Evolutionary conservation across 2,113 vertebrate genomes (phyloP).

Genomic region (Saimiri boliviensis): DNA sequence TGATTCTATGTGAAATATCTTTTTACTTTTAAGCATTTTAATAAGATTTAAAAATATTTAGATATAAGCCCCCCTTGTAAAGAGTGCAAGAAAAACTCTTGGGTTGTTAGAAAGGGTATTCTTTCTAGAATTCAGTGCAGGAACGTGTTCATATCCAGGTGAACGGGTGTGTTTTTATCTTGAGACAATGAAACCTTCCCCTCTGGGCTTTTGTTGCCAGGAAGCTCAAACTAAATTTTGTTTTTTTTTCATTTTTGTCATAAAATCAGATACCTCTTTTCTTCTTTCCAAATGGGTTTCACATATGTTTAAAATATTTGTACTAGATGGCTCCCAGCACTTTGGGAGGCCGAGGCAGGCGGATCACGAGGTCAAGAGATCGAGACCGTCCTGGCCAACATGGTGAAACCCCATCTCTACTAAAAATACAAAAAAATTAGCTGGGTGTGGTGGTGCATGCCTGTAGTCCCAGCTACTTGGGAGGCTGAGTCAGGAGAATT

Average conservation of each 20-base stretch:
- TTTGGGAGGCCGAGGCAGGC: too few species aligned
- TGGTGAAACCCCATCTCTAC: too few species aligned
- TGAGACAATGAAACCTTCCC: not conserved
- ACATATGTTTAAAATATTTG: not conserved
- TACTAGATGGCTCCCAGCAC: not conserved
- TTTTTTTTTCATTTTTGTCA: not conserved
- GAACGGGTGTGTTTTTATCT: too few species aligned
- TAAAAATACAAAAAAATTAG: too few species aligned
- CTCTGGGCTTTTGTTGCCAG: not conserved
- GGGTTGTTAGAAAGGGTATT: accelerated
- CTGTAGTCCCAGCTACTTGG: too few species aligned
- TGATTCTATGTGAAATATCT: not conserved
- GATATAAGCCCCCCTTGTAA: not conserved
- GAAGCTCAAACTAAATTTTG: not conserved
- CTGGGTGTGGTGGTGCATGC: too few species aligned
- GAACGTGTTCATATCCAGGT: accelerated
- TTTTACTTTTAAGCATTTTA: not conserved
- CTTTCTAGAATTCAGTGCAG: not conserved
- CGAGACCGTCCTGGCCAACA: too few species aligned
- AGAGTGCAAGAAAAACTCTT: too few species aligned
- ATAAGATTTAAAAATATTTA: not conserved
- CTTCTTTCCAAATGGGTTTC: not conserved
- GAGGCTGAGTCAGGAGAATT: too few species aligned
- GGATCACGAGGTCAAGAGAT: too few species aligned
- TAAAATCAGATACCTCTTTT: not conserved